Evolutionary conservation across 2,113 vertebrate species (phyloP).

Genomic region (Percina caprodes): DNA sequence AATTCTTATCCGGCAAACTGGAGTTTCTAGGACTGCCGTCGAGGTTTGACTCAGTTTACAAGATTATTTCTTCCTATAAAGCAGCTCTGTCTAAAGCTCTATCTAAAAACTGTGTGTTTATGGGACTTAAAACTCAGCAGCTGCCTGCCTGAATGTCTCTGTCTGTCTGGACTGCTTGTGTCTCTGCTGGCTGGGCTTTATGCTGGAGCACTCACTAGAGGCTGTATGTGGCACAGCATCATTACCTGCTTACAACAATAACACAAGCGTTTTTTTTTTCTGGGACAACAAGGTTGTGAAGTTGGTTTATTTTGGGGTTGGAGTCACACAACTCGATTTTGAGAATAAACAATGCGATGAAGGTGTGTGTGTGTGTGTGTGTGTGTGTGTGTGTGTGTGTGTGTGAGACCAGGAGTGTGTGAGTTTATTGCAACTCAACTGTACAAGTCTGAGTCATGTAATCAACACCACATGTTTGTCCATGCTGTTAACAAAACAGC

Average conservation of each 20-base stretch:
- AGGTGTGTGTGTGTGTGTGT: constrained; percentile 15
- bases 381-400: constrained; percentile 7
- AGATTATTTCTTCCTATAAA: neutral
- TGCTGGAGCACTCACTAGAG: constrained; percentile 52
- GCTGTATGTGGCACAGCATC: constrained; percentile 9
- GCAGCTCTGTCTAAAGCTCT: constrained; percentile 41
- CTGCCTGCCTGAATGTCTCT: constrained; percentile 25
- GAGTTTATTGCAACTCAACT: constrained; percentile 34
- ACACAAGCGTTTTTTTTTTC: neutral
- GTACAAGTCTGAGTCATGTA: constrained; percentile 47
- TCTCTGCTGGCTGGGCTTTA: constrained; percentile 43
- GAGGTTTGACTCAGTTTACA: neutral
- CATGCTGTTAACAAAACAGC: constrained; percentile 39
- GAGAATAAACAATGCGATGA: neutral
- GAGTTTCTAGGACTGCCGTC: neutral
- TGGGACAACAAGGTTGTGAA: neutral
- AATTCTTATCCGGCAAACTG: neutral
- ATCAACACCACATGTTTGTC: constrained; percentile 59
- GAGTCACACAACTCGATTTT: neutral
- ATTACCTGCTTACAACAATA: constrained; percentile 23
- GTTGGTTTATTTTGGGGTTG: neutral
- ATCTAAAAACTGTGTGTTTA: constrained; percentile 18
- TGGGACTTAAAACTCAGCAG: constrained; percentile 32
- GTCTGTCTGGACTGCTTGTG: constrained; percentile 38
- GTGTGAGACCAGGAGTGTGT: neutral